Evolutionary conservation across 2,113 vertebrate species (phyloP), one percentile per base, ranked within the genome.

Genomic region (Ascaphus truei): DNA sequence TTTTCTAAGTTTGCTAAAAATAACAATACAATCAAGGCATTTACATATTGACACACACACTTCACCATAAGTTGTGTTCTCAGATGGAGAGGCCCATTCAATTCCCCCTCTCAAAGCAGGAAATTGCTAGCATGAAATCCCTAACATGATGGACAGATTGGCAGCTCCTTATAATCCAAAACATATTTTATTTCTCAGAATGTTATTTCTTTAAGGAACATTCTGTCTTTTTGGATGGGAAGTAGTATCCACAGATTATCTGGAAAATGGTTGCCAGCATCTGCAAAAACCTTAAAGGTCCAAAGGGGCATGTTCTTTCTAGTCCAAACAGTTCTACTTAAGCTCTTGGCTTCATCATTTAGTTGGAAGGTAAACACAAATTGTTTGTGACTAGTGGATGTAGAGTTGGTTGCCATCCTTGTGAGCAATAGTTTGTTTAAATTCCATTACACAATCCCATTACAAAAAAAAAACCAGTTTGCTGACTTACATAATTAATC

Each of bases 131-230:
- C 50, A 59, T 68, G 55, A 68, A 50, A 48, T 68, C 41, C 39
- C n/a, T 59, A 31, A 68, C 55, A 50, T 68, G 66, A 68, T 51
- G 55, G 66, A 60, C 55, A 68, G 66, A 60, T 68, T 68, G 66
- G 66, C 66, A 68, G 55, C 66, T 68, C 31, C 41, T 30, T 34
- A 27, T 68, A 68, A 68, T 68, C 66, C 55, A 68, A 68, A 60
- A 51, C 66, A 68, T 51, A 20, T 50, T 68, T 60, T 66, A 30
- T 66, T 68, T 68, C 31, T 59, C 66, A 34, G 50, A 13, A 27
- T 68, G 66, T 68, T 68, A 68, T 68, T 68, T 68, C 66, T 68
- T 68, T 68, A 60, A 56, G 66, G 66, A 68, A 68, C 66, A 68
- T 68, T 68, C 55, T 68, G 66, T 68, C 66, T 68, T 60, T 51